Evolutionary conservation across 2,888 invertebrate species (phyloP).

Genomic region (Eurytoma californica): DNA sequence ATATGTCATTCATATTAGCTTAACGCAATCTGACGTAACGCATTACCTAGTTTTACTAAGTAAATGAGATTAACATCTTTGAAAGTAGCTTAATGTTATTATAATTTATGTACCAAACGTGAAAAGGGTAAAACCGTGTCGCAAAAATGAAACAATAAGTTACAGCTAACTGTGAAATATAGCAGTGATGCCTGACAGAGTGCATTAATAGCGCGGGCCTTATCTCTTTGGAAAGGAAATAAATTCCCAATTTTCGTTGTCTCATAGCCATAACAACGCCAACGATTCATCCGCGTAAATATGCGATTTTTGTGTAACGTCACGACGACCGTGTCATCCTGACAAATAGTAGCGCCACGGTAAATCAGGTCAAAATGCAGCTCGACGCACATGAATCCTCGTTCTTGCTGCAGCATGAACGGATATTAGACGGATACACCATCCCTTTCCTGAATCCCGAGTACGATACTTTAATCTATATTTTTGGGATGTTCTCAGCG

Average conservation of each 20-base stretch:
- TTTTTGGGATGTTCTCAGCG: conserved; percentile 10
- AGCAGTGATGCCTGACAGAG: too few species aligned
- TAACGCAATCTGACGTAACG: too few species aligned
- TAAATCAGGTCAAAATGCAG: conserved; percentile 2
- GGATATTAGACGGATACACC: background rate
- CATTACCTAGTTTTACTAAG: too few species aligned
- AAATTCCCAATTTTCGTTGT: background rate
- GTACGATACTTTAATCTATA: conserved; percentile 38
- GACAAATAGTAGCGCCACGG: conserved; percentile 8
- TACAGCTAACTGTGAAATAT: too few species aligned
- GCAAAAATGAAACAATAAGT: too few species aligned
- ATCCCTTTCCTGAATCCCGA: conserved; percentile 11
- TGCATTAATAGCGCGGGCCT: too few species aligned
- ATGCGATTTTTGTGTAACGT: background rate
- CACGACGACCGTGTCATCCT: conserved; percentile 1
- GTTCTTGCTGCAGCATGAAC: background rate
- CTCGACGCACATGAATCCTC: background rate
- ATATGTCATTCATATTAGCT: too few species aligned
- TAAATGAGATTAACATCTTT: too few species aligned
- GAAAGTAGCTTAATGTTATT: too few species aligned
- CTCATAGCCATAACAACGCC: background rate
- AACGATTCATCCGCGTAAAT: background rate
- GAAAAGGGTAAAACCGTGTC: too few species aligned
- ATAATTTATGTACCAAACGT: too few species aligned
- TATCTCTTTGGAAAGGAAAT: background rate